Percentiles rank a stretch among this genome's conserved stretches.
phyloP scores from a whole-genome alignment of 2,113 vertebrate genomes.

The Terrapene triunguis region DNA sequence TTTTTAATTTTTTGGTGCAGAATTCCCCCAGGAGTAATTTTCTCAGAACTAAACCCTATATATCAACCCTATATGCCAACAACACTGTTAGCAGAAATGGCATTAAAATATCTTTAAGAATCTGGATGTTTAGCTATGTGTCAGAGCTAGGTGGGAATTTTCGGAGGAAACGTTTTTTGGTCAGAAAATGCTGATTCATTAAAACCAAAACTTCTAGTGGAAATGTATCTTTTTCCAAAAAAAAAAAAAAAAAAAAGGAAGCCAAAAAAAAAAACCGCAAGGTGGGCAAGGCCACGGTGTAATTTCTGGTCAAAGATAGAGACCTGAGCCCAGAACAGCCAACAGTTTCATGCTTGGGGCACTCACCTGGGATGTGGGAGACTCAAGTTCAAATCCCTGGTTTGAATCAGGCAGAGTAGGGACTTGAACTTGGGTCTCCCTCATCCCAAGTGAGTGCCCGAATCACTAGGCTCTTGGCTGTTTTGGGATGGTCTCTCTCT shows the following conservation, averaged over 20 bases:
- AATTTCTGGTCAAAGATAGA: too few species aligned
- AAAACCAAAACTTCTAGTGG: too few species aligned
- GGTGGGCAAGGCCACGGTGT: too few species aligned
- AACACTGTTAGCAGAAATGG: neutral
- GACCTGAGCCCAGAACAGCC: neutral
- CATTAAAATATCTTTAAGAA: neutral
- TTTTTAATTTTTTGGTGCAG: too few species aligned
- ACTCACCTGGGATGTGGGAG: neutral
- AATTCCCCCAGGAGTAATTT: too few species aligned
- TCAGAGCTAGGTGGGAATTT: neutral
- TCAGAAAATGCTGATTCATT: neutral
- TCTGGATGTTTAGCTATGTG: neutral
- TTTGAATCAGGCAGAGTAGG: neutral
- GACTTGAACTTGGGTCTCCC: neutral
- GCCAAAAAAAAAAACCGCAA: too few species aligned
- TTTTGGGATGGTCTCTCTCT: too few species aligned
- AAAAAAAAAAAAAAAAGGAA: too few species aligned
- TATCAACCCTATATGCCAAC: neutral
- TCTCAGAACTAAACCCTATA: neutral
- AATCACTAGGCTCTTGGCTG: too few species aligned
- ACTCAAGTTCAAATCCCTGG: neutral
- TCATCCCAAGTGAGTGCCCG: neutral
- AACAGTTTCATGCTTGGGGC: neutral
- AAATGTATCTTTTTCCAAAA: too few species aligned
- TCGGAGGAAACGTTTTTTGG: neutral